A percentile compares a stretch with the other conserved stretches of the same genome.
Evolutionary conservation across 1,140 invertebrate genomes (phyloP).

Genomic region (Proctacanthus coquilletti): DNA sequence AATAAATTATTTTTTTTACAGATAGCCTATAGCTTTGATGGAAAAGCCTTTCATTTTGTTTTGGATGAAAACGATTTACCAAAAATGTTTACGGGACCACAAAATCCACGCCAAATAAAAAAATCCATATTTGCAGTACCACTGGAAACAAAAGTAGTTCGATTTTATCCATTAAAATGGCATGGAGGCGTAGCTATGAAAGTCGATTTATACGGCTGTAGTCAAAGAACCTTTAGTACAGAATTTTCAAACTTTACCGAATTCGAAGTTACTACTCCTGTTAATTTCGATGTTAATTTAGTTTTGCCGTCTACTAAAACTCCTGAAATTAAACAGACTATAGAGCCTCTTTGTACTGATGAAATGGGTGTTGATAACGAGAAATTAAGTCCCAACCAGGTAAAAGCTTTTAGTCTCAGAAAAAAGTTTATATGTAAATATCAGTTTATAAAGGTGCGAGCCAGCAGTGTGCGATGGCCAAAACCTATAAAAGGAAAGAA

Average conservation of each 20-base stretch:
- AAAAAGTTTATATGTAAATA: conserved; percentile 1
- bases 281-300: neutral
- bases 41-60: conserved; percentile 37
- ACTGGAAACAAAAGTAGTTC: conserved; percentile 53
- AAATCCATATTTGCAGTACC: conserved; percentile 48
- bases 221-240: conserved; percentile 8
- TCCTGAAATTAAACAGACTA: neutral
- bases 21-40: conserved; percentile 51
- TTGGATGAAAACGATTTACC: conserved; percentile 20
- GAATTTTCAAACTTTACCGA: too few species aligned
- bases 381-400: conserved; percentile 37
- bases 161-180: conserved; percentile 60
- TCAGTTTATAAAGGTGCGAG: conserved; percentile 1
- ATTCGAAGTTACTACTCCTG: neutral
- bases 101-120: conserved; percentile 38
- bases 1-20: conserved; percentile 8
- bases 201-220: conserved; percentile 61
- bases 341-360: conserved; percentile 35
- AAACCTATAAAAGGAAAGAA: conserved; percentile 11
- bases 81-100: conserved; percentile 55
- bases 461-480: conserved; percentile 22
- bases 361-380: conserved; percentile 47
- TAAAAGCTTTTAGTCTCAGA: conserved; percentile 31
- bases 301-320: neutral
- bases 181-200: conserved; percentile 53